A percentile compares a stretch with the other conserved stretches of the same genome.
Conservation (phyloP, 2,113 vertebrate species). For the Ploceus nigricollis region DNA sequence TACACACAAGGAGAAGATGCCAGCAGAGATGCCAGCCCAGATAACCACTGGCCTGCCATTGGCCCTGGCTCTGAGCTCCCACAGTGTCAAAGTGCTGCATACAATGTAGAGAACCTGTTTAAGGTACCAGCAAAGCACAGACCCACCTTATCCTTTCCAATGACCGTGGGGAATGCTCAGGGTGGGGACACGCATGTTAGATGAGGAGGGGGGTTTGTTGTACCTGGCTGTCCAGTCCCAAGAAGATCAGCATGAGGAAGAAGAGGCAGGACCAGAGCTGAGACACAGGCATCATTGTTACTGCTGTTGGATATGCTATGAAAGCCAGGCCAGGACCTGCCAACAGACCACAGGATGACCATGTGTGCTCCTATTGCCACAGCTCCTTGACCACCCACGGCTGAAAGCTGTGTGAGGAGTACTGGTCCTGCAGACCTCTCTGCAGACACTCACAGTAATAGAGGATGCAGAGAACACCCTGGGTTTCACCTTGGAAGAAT, state of each 20-base stretch:
- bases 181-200: background rate
- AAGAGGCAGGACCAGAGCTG: constrained; percentile 91
- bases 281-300: constrained; percentile 84
- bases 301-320: constrained; percentile 82
- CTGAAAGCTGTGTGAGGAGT: background rate
- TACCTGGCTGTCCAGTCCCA: constrained; percentile 91
- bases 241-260: constrained; percentile 90
- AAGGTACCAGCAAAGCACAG: background rate
- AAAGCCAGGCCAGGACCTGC: constrained; percentile 88
- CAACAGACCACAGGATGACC: background rate
- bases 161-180: background rate
- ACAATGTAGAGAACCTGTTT: background rate
- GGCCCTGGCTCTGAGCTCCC: background rate
- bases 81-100: background rate
- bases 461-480: background rate
- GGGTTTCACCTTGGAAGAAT: background rate
- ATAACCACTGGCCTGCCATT: background rate
- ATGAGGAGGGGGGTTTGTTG: background rate
- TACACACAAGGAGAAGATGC: background rate
- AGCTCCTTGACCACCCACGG: background rate
- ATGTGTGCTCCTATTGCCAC: accelerated
- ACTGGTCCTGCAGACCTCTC: background rate
- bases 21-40: background rate
- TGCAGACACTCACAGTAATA: background rate
- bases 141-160: background rate